phyloP scores from a whole-genome alignment of 2,888 invertebrate species.

The Strigamia maritima region DNA sequence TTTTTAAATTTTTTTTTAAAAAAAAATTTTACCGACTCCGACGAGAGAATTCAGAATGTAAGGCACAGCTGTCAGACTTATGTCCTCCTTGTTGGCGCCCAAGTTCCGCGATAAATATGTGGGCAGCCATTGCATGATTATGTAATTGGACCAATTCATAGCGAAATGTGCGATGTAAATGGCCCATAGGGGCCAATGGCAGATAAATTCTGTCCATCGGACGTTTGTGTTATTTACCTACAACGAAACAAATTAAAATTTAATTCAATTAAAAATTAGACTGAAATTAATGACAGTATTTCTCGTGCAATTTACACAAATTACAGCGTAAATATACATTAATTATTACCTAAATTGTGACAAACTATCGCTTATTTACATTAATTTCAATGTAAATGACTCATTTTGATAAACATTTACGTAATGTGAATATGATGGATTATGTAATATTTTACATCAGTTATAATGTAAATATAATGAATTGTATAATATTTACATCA shows the following conservation, averaged over 20 bases:
- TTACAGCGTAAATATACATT: too few species aligned
- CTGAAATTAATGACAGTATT: too few species aligned
- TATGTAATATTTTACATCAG: too few species aligned
- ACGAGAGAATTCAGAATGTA: conserved; percentile 70
- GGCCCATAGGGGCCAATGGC: conserved; percentile 69
- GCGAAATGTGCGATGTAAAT: conserved; percentile 72
- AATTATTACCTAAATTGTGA: too few species aligned
- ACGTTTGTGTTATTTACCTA: conserved; percentile 60
- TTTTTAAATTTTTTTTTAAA: not conserved
- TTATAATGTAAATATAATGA: too few species aligned
- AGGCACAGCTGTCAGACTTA: conserved; percentile 70
- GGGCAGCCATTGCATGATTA: conserved; percentile 76
- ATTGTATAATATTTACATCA: too few species aligned
- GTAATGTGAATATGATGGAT: too few species aligned
- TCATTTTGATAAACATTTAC: too few species aligned
- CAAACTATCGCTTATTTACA: too few species aligned
- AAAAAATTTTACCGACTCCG: conserved; percentile 61
- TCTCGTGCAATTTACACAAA: too few species aligned
- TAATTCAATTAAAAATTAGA: too few species aligned
- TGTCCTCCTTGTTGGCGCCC: conserved; percentile 64
- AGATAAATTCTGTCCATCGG: conserved; percentile 64
- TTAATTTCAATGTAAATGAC: too few species aligned
- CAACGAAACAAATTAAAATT: conserved; percentile 38
- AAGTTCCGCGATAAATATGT: conserved; percentile 66
- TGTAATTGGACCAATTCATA: conserved; percentile 77